These are phyloP conservation scores for Daboia siamensis DNA, from an alignment of 2,113 vertebrate species.

Conservation along the genomic window DNA sequence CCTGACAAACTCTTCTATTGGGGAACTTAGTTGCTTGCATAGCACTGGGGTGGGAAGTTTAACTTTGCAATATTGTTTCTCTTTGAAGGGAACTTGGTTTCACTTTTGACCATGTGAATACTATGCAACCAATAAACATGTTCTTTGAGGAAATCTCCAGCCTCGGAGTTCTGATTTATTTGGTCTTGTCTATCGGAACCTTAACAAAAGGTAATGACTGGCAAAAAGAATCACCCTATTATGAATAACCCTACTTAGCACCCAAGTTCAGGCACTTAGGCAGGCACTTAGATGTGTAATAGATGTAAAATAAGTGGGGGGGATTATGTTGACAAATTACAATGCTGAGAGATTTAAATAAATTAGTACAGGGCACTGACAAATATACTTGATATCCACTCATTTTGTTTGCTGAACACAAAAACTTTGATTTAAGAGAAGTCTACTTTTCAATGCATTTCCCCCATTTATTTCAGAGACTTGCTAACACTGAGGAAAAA, in stretches of 20 bases:
- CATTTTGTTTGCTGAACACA: conserved; percentile 48
- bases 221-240: not conserved
- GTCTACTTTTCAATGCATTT: conserved; percentile 31
- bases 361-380: conserved; percentile 51
- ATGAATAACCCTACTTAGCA: not conserved
- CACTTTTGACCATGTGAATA: too few species aligned
- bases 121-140: too few species aligned
- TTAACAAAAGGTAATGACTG: not conserved
- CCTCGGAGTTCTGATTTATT: too few species aligned
- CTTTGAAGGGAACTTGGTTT: too few species aligned
- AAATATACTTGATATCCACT: conserved; percentile 47
- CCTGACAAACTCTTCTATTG: too few species aligned
- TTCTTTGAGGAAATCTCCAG: too few species aligned
- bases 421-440: conserved; percentile 42
- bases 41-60: too few species aligned
- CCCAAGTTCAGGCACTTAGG: not conserved
- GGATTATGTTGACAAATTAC: conserved; percentile 41
- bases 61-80: too few species aligned
- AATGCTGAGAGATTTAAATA: conserved; percentile 55
- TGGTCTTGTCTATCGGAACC: too few species aligned
- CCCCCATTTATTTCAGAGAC: conserved; percentile 48
- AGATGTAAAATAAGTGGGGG: conserved; percentile 39
- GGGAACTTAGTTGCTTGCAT: too few species aligned
- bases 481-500: conserved; percentile 37
- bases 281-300: conserved; percentile 2